Evolutionary conservation across 2,113 vertebrate species (phyloP), one percentile per base, ranked within the genome.

Genomic region (Catagonus wagneri): DNA sequence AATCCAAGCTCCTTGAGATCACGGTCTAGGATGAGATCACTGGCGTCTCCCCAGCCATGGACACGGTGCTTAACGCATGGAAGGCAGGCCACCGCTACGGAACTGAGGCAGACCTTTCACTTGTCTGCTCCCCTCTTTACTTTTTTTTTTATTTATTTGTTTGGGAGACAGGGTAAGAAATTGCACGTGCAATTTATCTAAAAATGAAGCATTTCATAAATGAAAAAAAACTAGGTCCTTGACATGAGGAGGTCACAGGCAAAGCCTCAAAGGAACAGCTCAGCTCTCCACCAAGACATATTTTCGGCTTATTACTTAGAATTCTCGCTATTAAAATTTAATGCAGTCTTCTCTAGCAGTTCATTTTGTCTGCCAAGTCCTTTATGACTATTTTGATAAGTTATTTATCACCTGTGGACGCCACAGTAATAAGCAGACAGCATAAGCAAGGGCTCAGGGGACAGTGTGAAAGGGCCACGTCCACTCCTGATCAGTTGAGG

Each of bases 331-430:
- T 93, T 89, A 93, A 95, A 94, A 94, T 69, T 89, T 83, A 95
- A 94, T 65, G 72, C 85, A 78, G 74, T 90, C 83, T 93, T 90
- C 68, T 83, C 93, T 8, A 69, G 44, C 85, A 89, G 93, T 91
- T 86, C 86, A 80, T 86, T 75, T 66, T 79, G 56, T 79, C 93
- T 89, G 83, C 83, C 86, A 84, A 96, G 78, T 94, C 93, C 89
- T 94, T 91, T 74, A 95, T 85, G 85, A 84, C 81, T 78, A 54
- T 93, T 95, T 66, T 94, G 93, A 87, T 95, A 69, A 94, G 83
- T 96, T 91, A 85, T 68, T 89, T 96, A 81, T 74, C 89, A 86
- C 68, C 17, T 36, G 44, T 4, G 61, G 54, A 69, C 74, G 54
- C 72, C 68, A 61, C 75, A 20, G 68, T 39, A 68, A 52, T 44